phyloP scores from a whole-genome alignment of 2,797 vertebrate species.

The Graptemys geographica region DNA sequence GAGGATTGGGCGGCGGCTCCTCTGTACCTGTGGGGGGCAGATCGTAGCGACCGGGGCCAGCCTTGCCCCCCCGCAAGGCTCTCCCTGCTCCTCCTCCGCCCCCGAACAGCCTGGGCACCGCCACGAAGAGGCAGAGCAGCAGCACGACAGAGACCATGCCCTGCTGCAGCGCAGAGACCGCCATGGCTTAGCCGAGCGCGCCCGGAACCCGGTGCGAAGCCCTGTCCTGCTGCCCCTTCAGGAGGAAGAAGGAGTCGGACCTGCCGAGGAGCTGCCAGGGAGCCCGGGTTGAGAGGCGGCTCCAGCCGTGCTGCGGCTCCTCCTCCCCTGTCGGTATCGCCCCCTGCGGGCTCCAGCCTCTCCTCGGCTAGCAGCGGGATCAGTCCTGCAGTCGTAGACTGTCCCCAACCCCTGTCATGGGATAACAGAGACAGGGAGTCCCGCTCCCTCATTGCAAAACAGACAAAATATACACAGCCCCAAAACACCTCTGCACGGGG shows the following conservation, averaged over 20 bases:
- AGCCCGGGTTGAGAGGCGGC: neutral
- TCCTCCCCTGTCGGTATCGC: neutral
- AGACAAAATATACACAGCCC: too few relatives aligned
- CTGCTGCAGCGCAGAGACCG: constrained; percentile 83
- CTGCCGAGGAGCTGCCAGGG: neutral
- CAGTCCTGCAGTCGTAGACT: neutral
- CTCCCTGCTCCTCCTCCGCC: constrained; percentile 64
- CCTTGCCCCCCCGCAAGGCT: constrained; percentile 51
- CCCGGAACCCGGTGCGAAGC: neutral
- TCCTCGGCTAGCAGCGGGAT: neutral
- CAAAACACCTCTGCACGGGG: neutral
- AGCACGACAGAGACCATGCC: constrained; percentile 83
- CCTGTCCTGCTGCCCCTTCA: accelerated
- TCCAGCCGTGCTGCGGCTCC: too few relatives aligned
- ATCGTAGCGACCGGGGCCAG: constrained; percentile 64
- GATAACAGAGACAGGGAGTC: too few relatives aligned
- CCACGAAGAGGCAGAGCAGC: constrained; percentile 84
- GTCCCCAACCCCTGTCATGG: neutral
- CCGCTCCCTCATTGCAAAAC: neutral
- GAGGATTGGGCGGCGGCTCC: neutral
- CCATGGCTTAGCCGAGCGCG: constrained; percentile 74
- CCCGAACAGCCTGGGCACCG: constrained; percentile 86
- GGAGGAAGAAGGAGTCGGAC: neutral
- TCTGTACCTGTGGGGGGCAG: constrained; percentile 78
- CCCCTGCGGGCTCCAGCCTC: neutral